Base-by-base conservation (phyloP, 2,113 vertebrate genomes). In the Atractosteus spatula region DNA sequence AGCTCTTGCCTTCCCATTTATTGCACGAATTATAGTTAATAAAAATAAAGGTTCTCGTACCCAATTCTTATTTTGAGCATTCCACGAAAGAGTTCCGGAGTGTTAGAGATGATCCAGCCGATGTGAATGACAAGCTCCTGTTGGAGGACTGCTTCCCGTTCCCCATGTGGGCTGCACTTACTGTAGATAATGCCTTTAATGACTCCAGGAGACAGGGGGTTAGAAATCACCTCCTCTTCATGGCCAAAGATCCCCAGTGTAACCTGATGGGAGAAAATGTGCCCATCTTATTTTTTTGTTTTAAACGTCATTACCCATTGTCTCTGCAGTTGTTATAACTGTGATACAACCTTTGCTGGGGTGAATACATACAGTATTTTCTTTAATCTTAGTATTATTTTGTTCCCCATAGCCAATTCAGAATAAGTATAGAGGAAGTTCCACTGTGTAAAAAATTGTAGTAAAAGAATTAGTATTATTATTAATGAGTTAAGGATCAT, bases 81-180 rank as follows among this genome's bases (percentile, higher is more conserved):
- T 72, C 97, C 97, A 3, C 93, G 92, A 90, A 99, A 99, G 70
- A 97, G 89, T 74, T 98, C 95, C 0, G 97, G 96, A 78, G 85
- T 94, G 78, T 96, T 99, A 71, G 97, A 98, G 90, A 99, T 96
- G 80, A 98, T 96, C 96, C 96, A 99, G 76, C 97, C 97, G 61
- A 99, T 94, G 12, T 98, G 97, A 82, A 99, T 99, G 86, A 99
- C 96, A 71, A 99, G 93, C 62, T 99, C 97, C 80, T 99, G 96
- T 82, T 99, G 96, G 65, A 99, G 88, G 68, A 98, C 97, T 0
- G 97, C 96, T 81, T 98, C 97, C 13, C 93, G 87, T 84, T 97
- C 95, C 13, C 95, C 97, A 0, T 90, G 88, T 3, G 91, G 89
- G 42, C 84, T 86, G 81, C 96, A 97, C 82, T 93, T 97, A 76